These are phyloP conservation scores for Nineta flava DNA, from an alignment of 2,888 invertebrate genomes.

Conservation along the genomic window DNA sequence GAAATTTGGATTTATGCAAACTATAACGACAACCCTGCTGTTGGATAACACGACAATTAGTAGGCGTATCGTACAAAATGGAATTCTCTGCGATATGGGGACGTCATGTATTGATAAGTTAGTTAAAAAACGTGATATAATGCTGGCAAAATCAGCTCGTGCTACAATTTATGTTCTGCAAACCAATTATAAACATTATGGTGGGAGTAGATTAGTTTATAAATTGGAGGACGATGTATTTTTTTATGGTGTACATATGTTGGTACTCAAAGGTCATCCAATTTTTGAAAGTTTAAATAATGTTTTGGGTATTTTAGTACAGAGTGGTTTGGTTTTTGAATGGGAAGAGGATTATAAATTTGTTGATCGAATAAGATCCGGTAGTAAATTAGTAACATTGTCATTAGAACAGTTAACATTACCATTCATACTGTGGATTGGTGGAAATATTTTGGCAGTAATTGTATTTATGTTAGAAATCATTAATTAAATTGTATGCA, in stretches of 20 bases:
- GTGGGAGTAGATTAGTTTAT: background rate
- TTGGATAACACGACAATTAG: background rate
- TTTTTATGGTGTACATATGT: background rate
- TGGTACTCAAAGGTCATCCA: background rate
- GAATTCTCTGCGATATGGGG: background rate
- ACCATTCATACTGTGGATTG: too few species aligned
- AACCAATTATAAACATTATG: background rate
- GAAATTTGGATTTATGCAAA: background rate
- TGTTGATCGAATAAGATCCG: too few species aligned
- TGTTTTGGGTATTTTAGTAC: too few species aligned
- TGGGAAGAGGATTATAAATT: too few species aligned
- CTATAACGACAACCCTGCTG: background rate
- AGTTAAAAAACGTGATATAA: background rate
- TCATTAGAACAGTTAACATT: too few species aligned
- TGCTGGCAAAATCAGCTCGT: background rate
- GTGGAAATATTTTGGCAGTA: too few species aligned
- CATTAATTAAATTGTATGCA: too few species aligned
- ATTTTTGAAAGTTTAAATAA: background rate
- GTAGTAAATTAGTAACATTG: too few species aligned
- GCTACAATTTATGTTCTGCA: background rate
- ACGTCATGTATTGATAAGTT: background rate
- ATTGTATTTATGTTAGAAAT: too few species aligned
- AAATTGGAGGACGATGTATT: background rate
- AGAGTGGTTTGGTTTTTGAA: too few species aligned
- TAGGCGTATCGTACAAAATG: background rate